A percentile compares a stretch with the other conserved stretches of the same genome.
Evolutionary conservation across 2,888 invertebrate species (phyloP).

Genomic region (Hofmannophila pseudospretella): DNA sequence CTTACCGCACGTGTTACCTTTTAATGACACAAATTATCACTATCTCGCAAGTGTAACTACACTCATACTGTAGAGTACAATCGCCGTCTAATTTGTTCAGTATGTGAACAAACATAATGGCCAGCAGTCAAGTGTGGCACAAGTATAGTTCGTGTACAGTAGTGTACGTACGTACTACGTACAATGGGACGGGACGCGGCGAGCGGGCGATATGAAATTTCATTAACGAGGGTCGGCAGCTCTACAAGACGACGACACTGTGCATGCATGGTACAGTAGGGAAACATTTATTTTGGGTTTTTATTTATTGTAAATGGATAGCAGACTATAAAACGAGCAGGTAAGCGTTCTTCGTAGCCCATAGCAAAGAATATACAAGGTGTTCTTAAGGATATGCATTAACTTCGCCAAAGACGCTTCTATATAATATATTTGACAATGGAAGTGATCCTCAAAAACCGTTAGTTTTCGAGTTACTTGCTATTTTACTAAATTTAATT

Average conservation of each 20-base stretch:
- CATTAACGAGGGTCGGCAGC: slow-evolving; percentile 69
- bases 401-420: too few relatives aligned
- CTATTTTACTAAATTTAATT: too few relatives aligned
- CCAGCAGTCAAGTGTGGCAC: slow-evolving; percentile 55
- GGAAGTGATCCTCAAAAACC: too few relatives aligned
- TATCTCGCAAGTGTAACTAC: background rate
- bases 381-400: too few relatives aligned
- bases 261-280: background rate
- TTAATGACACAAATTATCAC: background rate
- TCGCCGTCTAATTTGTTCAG: slow-evolving; percentile 22
- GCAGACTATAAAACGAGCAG: too few relatives aligned
- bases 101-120: slow-evolving; percentile 30
- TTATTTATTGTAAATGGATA: too few relatives aligned
- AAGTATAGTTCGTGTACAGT: slow-evolving; percentile 24
- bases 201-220: slow-evolving; percentile 68
- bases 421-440: too few relatives aligned
- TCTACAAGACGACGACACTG: slow-evolving; percentile 52
- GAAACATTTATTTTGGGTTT: too few relatives aligned
- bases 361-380: too few relatives aligned
- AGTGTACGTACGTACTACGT: slow-evolving; percentile 30
- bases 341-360: too few relatives aligned
- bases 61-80: slow-evolving; percentile 15
- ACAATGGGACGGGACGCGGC: slow-evolving; percentile 48
- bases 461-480: too few relatives aligned
- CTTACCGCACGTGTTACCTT: background rate